phyloP scores from a whole-genome alignment of 1,140 invertebrate genomes.

The Carposina sasakii region DNA sequence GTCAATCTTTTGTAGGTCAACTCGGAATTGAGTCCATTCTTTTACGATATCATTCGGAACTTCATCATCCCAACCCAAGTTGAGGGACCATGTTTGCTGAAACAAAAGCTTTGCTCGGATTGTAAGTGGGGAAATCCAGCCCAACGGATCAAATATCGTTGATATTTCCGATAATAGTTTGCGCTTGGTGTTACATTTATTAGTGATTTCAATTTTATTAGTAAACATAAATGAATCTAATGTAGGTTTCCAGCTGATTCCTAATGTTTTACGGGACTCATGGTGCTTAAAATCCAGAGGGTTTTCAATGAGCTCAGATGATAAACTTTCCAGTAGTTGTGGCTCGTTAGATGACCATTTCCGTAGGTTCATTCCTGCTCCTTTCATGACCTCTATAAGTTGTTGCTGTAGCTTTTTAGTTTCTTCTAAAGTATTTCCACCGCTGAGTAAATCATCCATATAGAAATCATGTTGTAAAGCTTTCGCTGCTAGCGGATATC shows the following conservation, averaged over 20 bases:
- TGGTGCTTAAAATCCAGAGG: conserved; percentile 6
- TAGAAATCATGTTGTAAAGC: conserved; percentile 34
- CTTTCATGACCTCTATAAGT: conserved; percentile 14
- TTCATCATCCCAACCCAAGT: conserved; percentile 28
- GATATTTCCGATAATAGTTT: conserved; percentile 18
- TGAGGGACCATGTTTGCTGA: conserved; percentile 32
- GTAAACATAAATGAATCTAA: conserved; percentile 5
- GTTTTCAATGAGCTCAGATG: conserved; percentile 9
- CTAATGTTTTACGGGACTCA: neutral
- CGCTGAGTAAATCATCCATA: conserved; percentile 47
- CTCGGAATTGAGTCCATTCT: neutral
- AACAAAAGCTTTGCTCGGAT: conserved; percentile 40
- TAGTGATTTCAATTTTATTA: neutral
- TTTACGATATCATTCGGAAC: neutral
- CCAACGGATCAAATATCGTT: conserved; percentile 34
- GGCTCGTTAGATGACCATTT: conserved; percentile 26
- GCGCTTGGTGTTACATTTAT: conserved; percentile 22
- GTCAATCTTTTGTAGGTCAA: neutral
- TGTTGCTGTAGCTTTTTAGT: conserved; percentile 13
- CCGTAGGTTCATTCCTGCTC: conserved; percentile 20
- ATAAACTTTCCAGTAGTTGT: conserved; percentile 17
- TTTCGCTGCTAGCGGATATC: conserved; percentile 11
- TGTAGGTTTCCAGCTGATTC: conserved; percentile 5
- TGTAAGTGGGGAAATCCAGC: conserved; percentile 34
- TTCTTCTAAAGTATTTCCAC: conserved; percentile 25